Percentiles rank a stretch among this genome's conserved stretches.
Conservation (phyloP, 2,888 invertebrate genomes). For the Lithophane semibrunnea region DNA sequence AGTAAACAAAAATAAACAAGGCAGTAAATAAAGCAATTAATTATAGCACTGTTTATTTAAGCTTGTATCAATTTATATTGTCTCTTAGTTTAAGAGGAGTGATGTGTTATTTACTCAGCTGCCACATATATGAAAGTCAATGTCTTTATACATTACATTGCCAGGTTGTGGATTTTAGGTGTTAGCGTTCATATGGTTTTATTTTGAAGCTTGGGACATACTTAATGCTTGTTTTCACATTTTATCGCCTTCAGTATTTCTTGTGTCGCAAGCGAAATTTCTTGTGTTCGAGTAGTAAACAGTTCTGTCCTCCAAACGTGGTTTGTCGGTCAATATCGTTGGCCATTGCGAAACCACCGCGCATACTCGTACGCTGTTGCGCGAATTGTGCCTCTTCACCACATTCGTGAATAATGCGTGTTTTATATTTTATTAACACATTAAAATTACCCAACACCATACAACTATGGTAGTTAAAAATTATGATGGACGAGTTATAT, state of each 20-base stretch:
- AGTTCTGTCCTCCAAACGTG: slow-evolving; percentile 79
- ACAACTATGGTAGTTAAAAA: background rate
- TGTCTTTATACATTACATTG: slow-evolving; percentile 13
- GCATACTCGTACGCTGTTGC: slow-evolving; percentile 70
- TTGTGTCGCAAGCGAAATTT: slow-evolving; percentile 73
- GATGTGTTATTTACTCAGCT: slow-evolving; percentile 52
- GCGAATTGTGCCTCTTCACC: slow-evolving; percentile 70
- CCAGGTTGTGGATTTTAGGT: slow-evolving; percentile 21
- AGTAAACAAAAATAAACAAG: slow-evolving; percentile 40
- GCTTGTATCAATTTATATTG: slow-evolving; percentile 36
- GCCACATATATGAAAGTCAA: slow-evolving; percentile 39
- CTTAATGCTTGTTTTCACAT: slow-evolving; percentile 54
- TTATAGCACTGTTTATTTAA: slow-evolving; percentile 30
- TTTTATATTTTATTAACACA: slow-evolving; percentile 42
- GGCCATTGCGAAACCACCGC: slow-evolving; percentile 77
- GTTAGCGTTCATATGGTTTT: slow-evolving; percentile 23
- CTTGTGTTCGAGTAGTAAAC: slow-evolving; percentile 73
- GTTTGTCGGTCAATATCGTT: slow-evolving; percentile 85
- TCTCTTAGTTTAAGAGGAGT: slow-evolving; percentile 27
- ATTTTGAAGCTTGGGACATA: slow-evolving; percentile 29
- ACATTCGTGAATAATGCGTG: slow-evolving; percentile 68
- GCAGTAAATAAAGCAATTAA: slow-evolving; percentile 43
- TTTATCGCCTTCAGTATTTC: slow-evolving; percentile 48
- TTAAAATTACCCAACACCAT: slow-evolving; percentile 23
- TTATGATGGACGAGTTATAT: slow-evolving; percentile 9